Evolutionary conservation across 2,888 invertebrate genomes (phyloP).

Genomic region (Mesorhabditis sp.): DNA sequence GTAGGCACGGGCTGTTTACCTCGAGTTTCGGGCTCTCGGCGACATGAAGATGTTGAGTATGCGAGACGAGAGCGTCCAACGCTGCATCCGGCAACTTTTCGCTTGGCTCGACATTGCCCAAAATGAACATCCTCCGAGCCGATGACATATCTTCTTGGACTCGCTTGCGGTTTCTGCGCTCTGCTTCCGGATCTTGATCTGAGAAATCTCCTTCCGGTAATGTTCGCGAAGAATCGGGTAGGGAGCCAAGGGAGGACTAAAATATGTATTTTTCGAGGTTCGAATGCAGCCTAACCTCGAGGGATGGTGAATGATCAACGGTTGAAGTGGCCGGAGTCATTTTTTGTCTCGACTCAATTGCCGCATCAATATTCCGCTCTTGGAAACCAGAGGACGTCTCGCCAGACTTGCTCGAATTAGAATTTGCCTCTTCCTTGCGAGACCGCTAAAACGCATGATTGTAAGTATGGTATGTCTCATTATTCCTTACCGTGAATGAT

Average conservation of each 20-base stretch:
- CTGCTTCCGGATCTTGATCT: background rate
- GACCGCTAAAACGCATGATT: background rate
- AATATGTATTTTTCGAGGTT: constrained; percentile 5
- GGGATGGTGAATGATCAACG: constrained; percentile 32
- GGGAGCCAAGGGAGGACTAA: constrained; percentile 8
- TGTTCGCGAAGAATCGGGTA: constrained; percentile 9
- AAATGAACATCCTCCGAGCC: constrained; percentile 52
- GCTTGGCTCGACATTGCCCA: constrained; percentile 21
- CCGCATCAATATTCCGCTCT: constrained; percentile 53
- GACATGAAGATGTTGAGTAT: constrained; percentile 45
- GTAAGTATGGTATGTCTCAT: background rate
- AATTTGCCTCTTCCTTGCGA: background rate
- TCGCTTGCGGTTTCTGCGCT: constrained; percentile 15
- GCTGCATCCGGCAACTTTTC: constrained; percentile 10
- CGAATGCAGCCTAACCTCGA: constrained; percentile 29
- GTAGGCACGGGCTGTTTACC: constrained; percentile 9
- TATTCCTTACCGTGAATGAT: too few species aligned
- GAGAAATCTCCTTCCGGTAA: constrained; percentile 3
- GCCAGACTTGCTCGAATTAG: constrained; percentile 8
- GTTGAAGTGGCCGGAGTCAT: constrained; percentile 16
- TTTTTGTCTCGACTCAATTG: constrained; percentile 39
- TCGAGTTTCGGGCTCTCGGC: constrained; percentile 41
- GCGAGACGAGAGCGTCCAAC: constrained; percentile 40
- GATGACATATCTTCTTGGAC: constrained; percentile 44
- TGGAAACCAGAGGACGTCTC: constrained; percentile 13